These are phyloP conservation scores for Acleris sparsana DNA, from an alignment of 2,888 invertebrate species.

Conservation along the genomic window DNA sequence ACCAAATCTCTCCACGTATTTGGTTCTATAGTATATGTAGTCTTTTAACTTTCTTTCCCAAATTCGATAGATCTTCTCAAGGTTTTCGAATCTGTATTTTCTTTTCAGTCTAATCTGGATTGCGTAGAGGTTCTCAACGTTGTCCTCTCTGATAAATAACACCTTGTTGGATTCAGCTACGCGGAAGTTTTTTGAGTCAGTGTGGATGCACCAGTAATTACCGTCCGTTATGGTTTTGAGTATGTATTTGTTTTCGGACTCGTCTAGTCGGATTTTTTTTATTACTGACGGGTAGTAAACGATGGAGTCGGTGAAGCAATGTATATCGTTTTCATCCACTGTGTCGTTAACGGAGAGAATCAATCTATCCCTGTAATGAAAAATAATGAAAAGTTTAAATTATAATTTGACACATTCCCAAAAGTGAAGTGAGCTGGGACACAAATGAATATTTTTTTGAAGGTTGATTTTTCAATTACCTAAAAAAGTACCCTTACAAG, in stretches of 20 bases:
- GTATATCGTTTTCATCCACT: constrained; percentile 53
- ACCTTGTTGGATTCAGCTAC: constrained; percentile 62
- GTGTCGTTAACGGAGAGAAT: constrained; percentile 53
- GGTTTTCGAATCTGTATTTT: constrained; percentile 37
- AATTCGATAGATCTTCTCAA: constrained; percentile 42
- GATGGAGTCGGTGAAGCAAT: constrained; percentile 71
- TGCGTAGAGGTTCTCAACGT: constrained; percentile 56
- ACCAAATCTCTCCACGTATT: constrained; percentile 53
- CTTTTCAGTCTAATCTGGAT: constrained; percentile 55
- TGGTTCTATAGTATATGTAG: constrained; percentile 63
- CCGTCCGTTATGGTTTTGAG: constrained; percentile 62
- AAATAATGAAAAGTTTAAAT: too few relatives aligned
- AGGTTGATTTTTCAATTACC: too few relatives aligned
- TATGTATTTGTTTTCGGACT: constrained; percentile 48
- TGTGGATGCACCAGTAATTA: constrained; percentile 74
- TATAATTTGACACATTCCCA: too few relatives aligned
- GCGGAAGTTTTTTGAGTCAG: constrained; percentile 55
- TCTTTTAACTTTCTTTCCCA: constrained; percentile 64
- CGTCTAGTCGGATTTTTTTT: constrained; percentile 47
- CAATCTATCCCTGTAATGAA: constrained; percentile 59
- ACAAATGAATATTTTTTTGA: too few relatives aligned
- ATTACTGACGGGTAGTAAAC: constrained; percentile 57
- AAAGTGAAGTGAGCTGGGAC: too few relatives aligned
- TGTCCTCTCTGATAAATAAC: constrained; percentile 60
- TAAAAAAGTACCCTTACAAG: too few relatives aligned